Percentiles rank a stretch among this genome's conserved stretches.
phyloP scores from a whole-genome alignment of 2,797 vertebrate species.

The Lepus oiostolus region DNA sequence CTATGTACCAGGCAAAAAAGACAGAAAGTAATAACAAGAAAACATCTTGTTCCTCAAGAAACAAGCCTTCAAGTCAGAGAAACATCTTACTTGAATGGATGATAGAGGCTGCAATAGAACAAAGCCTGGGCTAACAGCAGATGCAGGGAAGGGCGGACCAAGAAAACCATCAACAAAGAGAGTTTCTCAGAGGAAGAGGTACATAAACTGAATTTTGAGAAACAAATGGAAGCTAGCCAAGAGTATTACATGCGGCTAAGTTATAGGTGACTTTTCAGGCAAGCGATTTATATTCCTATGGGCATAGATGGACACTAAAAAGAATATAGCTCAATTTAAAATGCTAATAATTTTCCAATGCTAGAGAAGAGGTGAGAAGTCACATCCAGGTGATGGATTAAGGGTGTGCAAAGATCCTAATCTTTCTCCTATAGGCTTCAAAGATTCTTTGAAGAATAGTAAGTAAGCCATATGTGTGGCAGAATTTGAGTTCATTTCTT shows the following conservation, averaged over 20 bases:
- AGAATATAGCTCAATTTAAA: not conserved
- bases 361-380: not conserved
- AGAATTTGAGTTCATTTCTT: slow-evolving; percentile 37
- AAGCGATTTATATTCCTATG: not conserved
- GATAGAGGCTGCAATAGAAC: not conserved
- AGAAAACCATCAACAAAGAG: not conserved
- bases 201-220: not conserved
- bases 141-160: not conserved
- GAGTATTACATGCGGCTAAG: not conserved
- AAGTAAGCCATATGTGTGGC: not conserved
- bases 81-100: not conserved
- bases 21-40: not conserved
- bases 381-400: not conserved
- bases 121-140: not conserved
- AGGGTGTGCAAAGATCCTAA: not conserved
- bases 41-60: not conserved
- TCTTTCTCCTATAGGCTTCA: not conserved
- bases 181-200: not conserved
- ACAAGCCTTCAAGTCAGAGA: not conserved
- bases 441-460: not conserved
- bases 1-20: not conserved
- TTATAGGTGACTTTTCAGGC: not conserved
- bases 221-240: not conserved
- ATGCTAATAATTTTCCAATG: not conserved
- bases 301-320: not conserved